Conservation (phyloP, 2,888 invertebrate genomes). For the Oithona nana region DNA sequence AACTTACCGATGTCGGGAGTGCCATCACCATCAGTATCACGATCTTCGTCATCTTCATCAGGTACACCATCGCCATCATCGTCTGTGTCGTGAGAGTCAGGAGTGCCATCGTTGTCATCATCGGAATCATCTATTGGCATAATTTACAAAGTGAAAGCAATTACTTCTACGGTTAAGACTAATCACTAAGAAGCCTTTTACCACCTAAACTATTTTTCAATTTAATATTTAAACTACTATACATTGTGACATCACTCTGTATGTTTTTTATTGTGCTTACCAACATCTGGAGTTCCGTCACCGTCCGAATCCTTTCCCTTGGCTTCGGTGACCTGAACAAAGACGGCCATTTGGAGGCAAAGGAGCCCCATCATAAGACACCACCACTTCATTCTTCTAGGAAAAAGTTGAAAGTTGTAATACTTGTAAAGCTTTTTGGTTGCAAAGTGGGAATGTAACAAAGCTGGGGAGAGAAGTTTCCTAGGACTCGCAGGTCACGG, state of each 20-base stretch:
- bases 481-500: neutral
- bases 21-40: neutral
- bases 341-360: constrained; percentile 4
- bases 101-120: constrained; percentile 10
- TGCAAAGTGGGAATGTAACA: neutral
- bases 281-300: constrained; percentile 6
- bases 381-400: constrained; percentile 13
- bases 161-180: no score
- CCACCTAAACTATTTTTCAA: neutral
- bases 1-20: neutral
- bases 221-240: neutral
- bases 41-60: constrained; percentile 4
- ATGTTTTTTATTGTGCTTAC: neutral
- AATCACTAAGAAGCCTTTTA: no score
- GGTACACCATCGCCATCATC: constrained; percentile 8
- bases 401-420: neutral
- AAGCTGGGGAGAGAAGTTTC: neutral
- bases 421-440: neutral
- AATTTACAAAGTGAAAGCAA: neutral
- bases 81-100: constrained; percentile 3
- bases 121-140: neutral
- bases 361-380: constrained; percentile 2
- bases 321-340: constrained; percentile 5
- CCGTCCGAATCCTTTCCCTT: constrained; percentile 3
- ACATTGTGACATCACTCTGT: neutral